Evolutionary conservation across 2,888 invertebrate species (phyloP).

Genomic region (Callyntrura sp.): DNA sequence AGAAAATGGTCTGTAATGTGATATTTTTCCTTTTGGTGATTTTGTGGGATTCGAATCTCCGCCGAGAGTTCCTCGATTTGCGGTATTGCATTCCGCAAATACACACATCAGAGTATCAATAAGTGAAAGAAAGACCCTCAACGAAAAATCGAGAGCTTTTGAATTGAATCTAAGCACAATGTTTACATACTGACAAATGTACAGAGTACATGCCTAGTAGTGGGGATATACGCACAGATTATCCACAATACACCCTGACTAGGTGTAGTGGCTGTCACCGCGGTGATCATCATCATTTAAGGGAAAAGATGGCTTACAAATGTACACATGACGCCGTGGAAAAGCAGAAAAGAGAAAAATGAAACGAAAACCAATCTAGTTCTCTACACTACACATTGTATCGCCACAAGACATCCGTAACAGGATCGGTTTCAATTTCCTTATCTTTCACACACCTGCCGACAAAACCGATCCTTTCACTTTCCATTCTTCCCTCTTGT

Average conservation of each 20-base stretch:
- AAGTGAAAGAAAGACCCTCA: not conserved
- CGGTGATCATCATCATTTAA: not conserved
- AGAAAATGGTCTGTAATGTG: too few relatives aligned
- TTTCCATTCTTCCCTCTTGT: too few relatives aligned
- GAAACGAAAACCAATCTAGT: slow-evolving; percentile 50
- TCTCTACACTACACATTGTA: too few relatives aligned
- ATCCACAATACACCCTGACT: too few relatives aligned
- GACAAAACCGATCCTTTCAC: slow-evolving; percentile 57
- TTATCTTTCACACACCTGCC: slow-evolving; percentile 53
- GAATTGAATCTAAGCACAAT: slow-evolving; percentile 12
- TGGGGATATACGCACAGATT: too few relatives aligned
- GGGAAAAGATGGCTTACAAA: slow-evolving; percentile 4
- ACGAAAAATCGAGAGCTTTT: slow-evolving; percentile 8
- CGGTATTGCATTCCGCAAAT: not conserved
- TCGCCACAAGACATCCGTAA: slow-evolving; percentile 64
- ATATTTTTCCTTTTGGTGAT: not conserved
- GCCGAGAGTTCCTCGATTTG: not conserved
- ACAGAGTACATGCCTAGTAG: too few relatives aligned
- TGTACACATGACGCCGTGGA: slow-evolving; percentile 6
- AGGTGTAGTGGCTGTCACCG: too few relatives aligned
- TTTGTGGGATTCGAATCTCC: not conserved
- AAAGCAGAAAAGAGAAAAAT: not conserved
- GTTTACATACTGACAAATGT: not conserved
- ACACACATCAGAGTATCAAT: not conserved
- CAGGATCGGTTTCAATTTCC: slow-evolving; percentile 64